Base-by-base conservation (phyloP, 1,140 invertebrate genomes). In the Planococcus citri region DNA sequence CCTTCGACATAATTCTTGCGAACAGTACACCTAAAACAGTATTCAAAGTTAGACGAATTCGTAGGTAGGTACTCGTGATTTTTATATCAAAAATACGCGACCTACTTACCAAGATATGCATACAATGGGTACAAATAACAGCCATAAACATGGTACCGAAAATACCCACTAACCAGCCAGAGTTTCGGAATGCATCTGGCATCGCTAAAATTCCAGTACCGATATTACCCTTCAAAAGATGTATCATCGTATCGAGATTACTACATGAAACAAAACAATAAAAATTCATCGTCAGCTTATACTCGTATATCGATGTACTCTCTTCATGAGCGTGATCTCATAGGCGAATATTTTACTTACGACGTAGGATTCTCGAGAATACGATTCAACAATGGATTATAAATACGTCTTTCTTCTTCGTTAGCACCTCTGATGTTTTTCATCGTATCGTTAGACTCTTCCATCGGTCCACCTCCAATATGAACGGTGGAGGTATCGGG, bases 161-260 rank as follows among this genome's bases (percentile, higher is more conserved):
- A 73, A 79, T 81, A 77, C 86, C 90, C 69, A 90, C 81, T 72
- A 85, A 81, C 70, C 92, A 79, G 21, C 91, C 91, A 70, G 90
- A 85, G 79, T 88, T 92, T 79, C 84, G 85, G 74, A 93, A 88
- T 57, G 90, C 91, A 80, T 91, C 86, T 57, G 91, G 90, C 89
- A 94, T 92, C 64, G 86, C 86, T 72, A 91, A 76, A 72, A 91
- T 89, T 1, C 91, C 91, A 10, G 90, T 92, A 14, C 90, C 90
- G 74, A 92, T 88, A 76, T 91, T 91, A 22, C 88, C 88, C 80
- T 91, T 91, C 10, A 91, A 78, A 70, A 91, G 79, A 80, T 91
- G 88, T 68, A 91, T 85, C 76, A 90, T 81, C 0, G 89, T 90
- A 74, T 91, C 88, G 67, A 87, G 83, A 78, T 90, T 91, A n/a